Conservation (phyloP, 2,888 invertebrate species). For the Acanthopleura granulata region DNA sequence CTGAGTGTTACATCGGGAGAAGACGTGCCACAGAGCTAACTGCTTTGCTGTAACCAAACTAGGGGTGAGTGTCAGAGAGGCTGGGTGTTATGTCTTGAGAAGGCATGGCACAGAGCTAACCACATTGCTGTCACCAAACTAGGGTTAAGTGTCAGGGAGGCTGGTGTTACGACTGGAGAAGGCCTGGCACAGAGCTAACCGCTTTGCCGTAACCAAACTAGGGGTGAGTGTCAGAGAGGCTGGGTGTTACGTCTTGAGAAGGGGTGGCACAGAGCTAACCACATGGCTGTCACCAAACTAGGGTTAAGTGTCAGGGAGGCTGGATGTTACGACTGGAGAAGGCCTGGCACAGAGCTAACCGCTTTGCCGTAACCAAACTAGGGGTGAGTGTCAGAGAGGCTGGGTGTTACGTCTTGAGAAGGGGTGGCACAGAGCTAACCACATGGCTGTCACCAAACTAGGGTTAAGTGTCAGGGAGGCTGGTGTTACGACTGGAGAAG, state of each 20-base stretch:
- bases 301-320: not conserved
- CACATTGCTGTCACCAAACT: slow-evolving; percentile 81
- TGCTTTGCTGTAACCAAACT: slow-evolving; percentile 81
- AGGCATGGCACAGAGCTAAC: slow-evolving; percentile 94
- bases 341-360: slow-evolving; percentile 95
- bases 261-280: too few species aligned
- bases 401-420: slow-evolving; percentile 75
- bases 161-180: slow-evolving; percentile 88
- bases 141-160: not conserved
- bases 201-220: slow-evolving; percentile 79
- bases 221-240: not conserved
- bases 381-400: not conserved
- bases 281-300: slow-evolving; percentile 76
- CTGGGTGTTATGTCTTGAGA: slow-evolving; percentile 86
- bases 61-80: not conserved
- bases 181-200: slow-evolving; percentile 95
- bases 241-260: too few species aligned
- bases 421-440: slow-evolving; percentile 95
- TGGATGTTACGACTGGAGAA: slow-evolving; percentile 88
- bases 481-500: too few species aligned
- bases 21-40: slow-evolving; percentile 94
- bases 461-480: not conserved
- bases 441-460: slow-evolving; percentile 79
- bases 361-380: slow-evolving; percentile 79
- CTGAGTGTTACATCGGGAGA: slow-evolving; percentile 79